Evolutionary conservation across 2,797 vertebrate species (phyloP).

Genomic region (Geotria australis): DNA sequence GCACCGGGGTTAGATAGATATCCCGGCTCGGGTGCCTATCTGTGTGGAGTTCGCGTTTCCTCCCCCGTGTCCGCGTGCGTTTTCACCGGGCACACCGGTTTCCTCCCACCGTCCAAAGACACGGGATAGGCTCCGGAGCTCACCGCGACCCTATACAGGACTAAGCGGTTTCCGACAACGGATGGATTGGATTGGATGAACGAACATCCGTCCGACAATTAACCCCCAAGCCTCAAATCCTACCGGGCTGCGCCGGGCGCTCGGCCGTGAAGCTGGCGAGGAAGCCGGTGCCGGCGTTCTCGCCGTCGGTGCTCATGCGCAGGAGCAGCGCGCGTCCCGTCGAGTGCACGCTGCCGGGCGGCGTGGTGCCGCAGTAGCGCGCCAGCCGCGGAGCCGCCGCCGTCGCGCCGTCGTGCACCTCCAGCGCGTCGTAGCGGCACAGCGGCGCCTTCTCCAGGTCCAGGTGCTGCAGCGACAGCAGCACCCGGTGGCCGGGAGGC

Average conservation of each 20-base stretch:
- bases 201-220: no score
- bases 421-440: constrained; percentile 46
- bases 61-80: no score
- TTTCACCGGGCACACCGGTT: no score
- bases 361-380: constrained; percentile 54
- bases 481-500: constrained; percentile 35
- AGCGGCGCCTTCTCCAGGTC: constrained; percentile 43
- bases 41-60: no score
- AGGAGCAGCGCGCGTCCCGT: constrained; percentile 43
- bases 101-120: no score
- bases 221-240: no score
- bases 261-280: constrained; percentile 30
- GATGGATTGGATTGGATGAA: no score
- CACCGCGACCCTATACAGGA: no score
- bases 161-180: no score
- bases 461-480: constrained; percentile 40
- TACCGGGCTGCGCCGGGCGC: constrained; percentile 26
- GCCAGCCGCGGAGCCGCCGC: constrained; percentile 52
- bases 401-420: constrained; percentile 33
- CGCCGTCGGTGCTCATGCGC: constrained; percentile 35
- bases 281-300: constrained; percentile 30
- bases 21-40: no score
- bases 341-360: constrained; percentile 34
- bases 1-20: no score
- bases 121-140: no score